Conservation (phyloP, 1,140 invertebrate species). For the Tetragnatha versicolor region DNA sequence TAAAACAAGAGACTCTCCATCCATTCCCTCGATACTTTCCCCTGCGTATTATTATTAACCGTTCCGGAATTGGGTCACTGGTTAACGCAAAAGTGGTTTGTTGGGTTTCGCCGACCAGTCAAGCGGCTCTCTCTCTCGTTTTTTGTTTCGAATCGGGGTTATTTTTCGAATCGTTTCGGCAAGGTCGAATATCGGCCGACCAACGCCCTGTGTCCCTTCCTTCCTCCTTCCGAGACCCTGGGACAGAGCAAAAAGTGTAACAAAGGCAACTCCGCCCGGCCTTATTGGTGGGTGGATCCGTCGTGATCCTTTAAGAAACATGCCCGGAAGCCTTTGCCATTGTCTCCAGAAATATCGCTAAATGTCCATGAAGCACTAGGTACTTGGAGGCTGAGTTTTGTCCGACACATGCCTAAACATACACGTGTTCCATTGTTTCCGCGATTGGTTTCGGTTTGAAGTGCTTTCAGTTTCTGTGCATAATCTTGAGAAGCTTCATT, state of each 20-base stretch:
- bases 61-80: conserved; percentile 27
- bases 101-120: neutral
- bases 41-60: conserved; percentile 18
- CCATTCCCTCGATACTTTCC: conserved; percentile 6
- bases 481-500: too few species aligned
- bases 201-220: too few species aligned
- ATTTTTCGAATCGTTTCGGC: neutral
- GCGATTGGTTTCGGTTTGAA: too few species aligned
- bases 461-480: too few species aligned
- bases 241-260: neutral
- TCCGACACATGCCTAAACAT: too few species aligned
- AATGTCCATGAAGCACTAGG: too few species aligned
- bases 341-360: too few species aligned
- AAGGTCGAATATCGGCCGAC: neutral
- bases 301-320: too few species aligned
- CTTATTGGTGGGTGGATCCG: neutral
- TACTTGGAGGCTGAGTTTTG: too few species aligned
- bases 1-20: neutral
- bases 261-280: conserved; percentile 8
- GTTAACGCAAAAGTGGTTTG: conserved; percentile 27
- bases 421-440: too few species aligned
- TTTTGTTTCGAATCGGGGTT: neutral
- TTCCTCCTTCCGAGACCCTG: neutral
- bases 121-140: neutral
- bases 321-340: too few species aligned